These are phyloP conservation scores for Nothocercus nigrocapillus DNA, from an alignment of 2,113 vertebrate genomes.

Conservation along the genomic window DNA sequence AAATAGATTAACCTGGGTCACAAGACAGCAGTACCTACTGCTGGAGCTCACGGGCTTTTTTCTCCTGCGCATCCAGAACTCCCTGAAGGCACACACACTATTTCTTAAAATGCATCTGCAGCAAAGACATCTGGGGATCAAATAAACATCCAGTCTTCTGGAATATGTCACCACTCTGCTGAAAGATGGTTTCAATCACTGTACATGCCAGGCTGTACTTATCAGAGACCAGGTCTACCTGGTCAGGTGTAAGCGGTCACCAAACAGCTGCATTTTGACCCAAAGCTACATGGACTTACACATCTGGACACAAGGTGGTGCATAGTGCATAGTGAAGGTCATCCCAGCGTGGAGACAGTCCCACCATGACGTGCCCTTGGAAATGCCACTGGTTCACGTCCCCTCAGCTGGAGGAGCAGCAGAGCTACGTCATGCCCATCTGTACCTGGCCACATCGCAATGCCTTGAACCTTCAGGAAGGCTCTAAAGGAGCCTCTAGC, in stretches of 20 bases:
- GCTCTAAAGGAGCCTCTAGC: neutral
- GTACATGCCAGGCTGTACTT: neutral
- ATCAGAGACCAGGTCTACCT: neutral
- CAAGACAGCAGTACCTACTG: neutral
- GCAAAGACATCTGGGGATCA: neutral
- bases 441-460: neutral
- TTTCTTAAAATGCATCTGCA: neutral
- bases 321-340: neutral
- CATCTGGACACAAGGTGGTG: neutral
- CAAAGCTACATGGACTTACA: neutral
- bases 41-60: neutral
- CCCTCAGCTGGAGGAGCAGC: neutral
- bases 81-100: fast-evolving
- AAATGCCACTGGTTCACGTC: neutral
- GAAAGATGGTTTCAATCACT: neutral
- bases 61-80: neutral
- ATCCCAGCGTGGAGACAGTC: neutral
- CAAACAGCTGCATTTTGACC: neutral
- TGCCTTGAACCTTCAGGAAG: neutral
- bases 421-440: slow-evolving; percentile 2
- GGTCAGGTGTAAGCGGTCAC: neutral
- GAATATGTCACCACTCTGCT: neutral
- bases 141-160: neutral
- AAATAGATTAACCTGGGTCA: neutral
- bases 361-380: fast-evolving